Conservation (phyloP, 1,140 invertebrate genomes). For the Drosophila pseudoobscura region DNA sequence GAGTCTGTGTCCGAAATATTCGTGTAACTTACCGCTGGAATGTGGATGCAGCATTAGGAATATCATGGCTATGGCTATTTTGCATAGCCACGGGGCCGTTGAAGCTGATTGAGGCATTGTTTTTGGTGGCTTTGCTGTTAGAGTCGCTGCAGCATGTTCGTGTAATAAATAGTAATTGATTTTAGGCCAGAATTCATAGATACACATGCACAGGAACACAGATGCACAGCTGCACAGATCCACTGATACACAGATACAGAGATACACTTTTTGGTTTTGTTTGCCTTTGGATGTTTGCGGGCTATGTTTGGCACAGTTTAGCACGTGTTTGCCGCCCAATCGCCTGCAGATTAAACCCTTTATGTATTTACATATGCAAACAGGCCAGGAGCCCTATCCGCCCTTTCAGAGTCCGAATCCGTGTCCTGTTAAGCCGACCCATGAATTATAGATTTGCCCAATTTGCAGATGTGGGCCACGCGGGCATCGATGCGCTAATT, state of each 20-base stretch:
- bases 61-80: constrained; percentile 62
- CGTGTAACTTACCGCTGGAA: constrained; percentile 52
- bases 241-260: constrained; percentile 13
- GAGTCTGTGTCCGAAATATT: background rate
- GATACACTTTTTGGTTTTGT: constrained; percentile 41
- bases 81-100: constrained; percentile 43
- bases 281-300: constrained; percentile 16
- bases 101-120: constrained; percentile 55
- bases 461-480: constrained; percentile 32
- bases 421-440: constrained; percentile 19
- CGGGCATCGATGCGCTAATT: constrained; percentile 28
- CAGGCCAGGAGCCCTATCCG: background rate
- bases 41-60: constrained; percentile 52
- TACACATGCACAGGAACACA: constrained; percentile 1
- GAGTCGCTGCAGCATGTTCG: constrained; percentile 21
- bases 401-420: background rate
- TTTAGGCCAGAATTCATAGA: constrained; percentile 17
- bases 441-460: constrained; percentile 54
- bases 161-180: constrained; percentile 57
- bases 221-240: background rate
- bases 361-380: constrained; percentile 48
- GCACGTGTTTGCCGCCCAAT: constrained; percentile 45
- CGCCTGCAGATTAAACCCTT: constrained; percentile 20
- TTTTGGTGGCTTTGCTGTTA: constrained; percentile 28
- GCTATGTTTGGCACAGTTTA: constrained; percentile 47